A percentile compares a stretch with the other conserved stretches of the same genome.
These are phyloP conservation scores for Salvelinus sp. DNA, from an alignment of 2,113 vertebrate species.

Conservation along the genomic window DNA sequence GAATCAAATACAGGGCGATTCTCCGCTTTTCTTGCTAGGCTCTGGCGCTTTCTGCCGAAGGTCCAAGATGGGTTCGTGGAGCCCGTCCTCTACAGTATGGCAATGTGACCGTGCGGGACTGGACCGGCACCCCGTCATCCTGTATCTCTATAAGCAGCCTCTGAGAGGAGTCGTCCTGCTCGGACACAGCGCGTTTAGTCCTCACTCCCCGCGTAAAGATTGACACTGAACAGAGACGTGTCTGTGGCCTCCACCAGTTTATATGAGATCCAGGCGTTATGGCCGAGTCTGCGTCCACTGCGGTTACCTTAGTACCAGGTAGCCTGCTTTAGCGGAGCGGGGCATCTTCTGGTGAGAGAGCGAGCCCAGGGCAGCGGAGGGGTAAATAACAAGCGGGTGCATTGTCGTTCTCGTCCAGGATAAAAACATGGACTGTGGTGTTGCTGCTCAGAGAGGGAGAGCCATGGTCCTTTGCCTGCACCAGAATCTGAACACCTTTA, in stretches of 20 bases:
- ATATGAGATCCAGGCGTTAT: slow-evolving; percentile 88
- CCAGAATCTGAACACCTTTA: slow-evolving; percentile 77
- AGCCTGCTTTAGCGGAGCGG: slow-evolving; percentile 77
- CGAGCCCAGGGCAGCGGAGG: slow-evolving; percentile 63
- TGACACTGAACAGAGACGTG: slow-evolving; percentile 79
- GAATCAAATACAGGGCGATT: slow-evolving; percentile 83
- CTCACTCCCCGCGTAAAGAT: slow-evolving; percentile 81
- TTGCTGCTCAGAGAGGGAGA: slow-evolving; percentile 77
- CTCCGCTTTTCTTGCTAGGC: slow-evolving; percentile 56
- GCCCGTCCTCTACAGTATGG: slow-evolving; percentile 63
- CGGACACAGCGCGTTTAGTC: slow-evolving; percentile 75
- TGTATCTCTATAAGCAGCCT: slow-evolving; percentile 78
- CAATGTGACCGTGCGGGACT: slow-evolving; percentile 80
- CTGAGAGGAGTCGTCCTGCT: slow-evolving; percentile 77
- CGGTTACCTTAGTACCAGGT: slow-evolving; percentile 85
- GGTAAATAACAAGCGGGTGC: slow-evolving; percentile 78
- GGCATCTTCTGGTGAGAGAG: slow-evolving; percentile 74
- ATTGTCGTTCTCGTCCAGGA: slow-evolving; percentile 84
- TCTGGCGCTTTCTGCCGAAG: slow-evolving; percentile 45
- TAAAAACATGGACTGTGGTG: slow-evolving; percentile 69
- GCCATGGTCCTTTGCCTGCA: slow-evolving; percentile 79
- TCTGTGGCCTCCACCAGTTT: slow-evolving; percentile 78
- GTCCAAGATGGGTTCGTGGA: slow-evolving; percentile 63
- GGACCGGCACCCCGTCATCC: slow-evolving; percentile 82
- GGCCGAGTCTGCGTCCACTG: slow-evolving; percentile 82